Base-by-base conservation (phyloP, 2,797 vertebrate genomes). In the Odontamblyopus rebecca region DNA sequence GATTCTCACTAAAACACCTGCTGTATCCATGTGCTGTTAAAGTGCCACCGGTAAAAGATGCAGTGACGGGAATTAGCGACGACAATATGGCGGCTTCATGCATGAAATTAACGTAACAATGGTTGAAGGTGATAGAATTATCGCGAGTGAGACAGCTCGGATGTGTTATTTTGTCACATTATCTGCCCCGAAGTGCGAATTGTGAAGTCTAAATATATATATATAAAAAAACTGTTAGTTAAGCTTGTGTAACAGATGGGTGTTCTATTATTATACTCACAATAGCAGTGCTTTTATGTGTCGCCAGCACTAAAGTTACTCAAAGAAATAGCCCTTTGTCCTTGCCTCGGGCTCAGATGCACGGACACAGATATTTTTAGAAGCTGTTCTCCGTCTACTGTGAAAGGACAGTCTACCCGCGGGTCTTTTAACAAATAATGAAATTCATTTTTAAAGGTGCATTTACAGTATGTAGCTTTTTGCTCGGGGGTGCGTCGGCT, bases 41-140 rank as follows among this genome's bases (percentile, higher is more conserved):
- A 53, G 81, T 63, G 80, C 1, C 41, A 82, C 66, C 69, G 51
- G 75, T 81, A 76, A 89, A 77, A 81, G 81, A 85, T 75, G 77
- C 86, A 72, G 79, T 0, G 79, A 74, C 70, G 72, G 4, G 4
- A 63, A 71, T 74, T 71, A 80, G 66, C 68, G 35, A 53, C 56
- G 26, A 29, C 80, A 82, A 78, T 82, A 79, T 76, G 80, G 75
- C 30, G 75, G 62, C 59, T 19, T 38, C 60, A 48, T 77, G 69
- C 56, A 5, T 27, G 54, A 69, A 44, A 30, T 57, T 26, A 57
- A 57, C 27, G 69, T 23, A 27, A 67, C 62, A 62, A 61, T 27
- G 51, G 69, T 2, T 4, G 69, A 56, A 81, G 59, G 78, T 77
- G 89, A 6, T 9, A 76, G 48, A 72, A 82, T 88, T 38, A 70